Percentiles rank a stretch among this genome's conserved stretches.
Conservation (phyloP, 2,888 invertebrate genomes). For the Brachynemurus nebulosus region DNA sequence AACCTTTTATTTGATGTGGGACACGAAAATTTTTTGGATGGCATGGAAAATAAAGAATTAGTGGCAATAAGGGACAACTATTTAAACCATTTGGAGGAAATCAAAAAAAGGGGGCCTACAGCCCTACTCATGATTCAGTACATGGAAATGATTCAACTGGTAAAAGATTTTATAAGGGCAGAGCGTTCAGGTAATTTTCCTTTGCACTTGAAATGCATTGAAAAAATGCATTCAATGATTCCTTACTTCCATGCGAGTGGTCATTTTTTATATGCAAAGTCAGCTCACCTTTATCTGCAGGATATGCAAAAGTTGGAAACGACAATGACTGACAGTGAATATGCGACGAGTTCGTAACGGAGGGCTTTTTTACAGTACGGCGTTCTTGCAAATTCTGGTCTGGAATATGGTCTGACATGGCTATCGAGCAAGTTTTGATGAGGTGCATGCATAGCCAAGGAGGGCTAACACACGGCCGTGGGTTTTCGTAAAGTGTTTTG, state of each 20-base stretch:
- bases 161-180: conserved; percentile 22
- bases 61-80: not conserved
- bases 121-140: conserved; percentile 22
- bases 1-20: not conserved
- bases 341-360: conserved; percentile 16
- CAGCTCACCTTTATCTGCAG: conserved; percentile 22
- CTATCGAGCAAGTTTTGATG: conserved; percentile 17
- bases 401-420: too few relatives aligned
- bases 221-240: conserved; percentile 17
- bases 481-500: conserved; percentile 19
- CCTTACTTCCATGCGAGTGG: conserved; percentile 18
- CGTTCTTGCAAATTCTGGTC: conserved; percentile 18
- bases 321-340: conserved; percentile 16
- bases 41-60: conserved; percentile 6
- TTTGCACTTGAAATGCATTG: conserved; percentile 16
- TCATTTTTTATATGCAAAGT: conserved; percentile 21
- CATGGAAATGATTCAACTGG: conserved; percentile 19
- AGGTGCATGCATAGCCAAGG: conserved; percentile 20
- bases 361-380: conserved; percentile 17
- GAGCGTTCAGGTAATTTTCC: conserved; percentile 23
- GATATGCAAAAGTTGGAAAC: conserved; percentile 19
- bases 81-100: conserved; percentile 1
- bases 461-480: conserved; percentile 20
- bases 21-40: conserved; percentile 12
- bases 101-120: conserved; percentile 18